Evolutionary conservation across 2,797 vertebrate species (phyloP), one percentile per base, ranked within the genome.

Genomic region (Remorina albescens): DNA sequence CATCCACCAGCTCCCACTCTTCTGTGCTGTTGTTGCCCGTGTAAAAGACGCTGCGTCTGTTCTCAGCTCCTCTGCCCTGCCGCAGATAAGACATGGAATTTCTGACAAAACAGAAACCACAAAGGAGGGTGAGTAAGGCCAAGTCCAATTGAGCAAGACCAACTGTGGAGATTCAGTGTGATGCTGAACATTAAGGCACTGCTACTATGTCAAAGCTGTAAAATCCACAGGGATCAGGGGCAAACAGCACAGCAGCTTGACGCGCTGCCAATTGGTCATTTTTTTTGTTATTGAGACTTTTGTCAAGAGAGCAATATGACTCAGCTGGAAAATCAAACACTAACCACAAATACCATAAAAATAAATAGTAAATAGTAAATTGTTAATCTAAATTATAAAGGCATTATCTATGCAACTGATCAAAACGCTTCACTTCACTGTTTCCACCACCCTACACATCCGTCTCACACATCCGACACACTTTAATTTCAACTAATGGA

Each of bases 1-100:
- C 92, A 12, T 99, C 97, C 76, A 99, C 85, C 69, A 99, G 82
- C 84, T 99, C 98, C 98, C 98, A 99, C 32, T 99, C 98, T 30
- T 99, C 93, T 0, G 86, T 34, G 37, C 39, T 94, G 85, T n/a
- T 94, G 71, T 32, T 26, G 37, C n/a, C n/a, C n/a, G 96, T 96
- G 59, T 99, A 98, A 91, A 99, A 99, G 8, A 98, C 49, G 2
- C 97, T 99, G 82, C 86, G 96, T 49, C 96, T 95, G 89, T 89
- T 93, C 4, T 98, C 98, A 0, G 85, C 93, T 36, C 94, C 95
- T 89, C 94, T 93, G 25, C 94, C 93, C 0, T 90, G 83, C 37
- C 97, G 96, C 81, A 99, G 91, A 25, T 96, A 95, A 10, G 96
- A 96, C 96, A 99, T 96, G 15, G 97, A 98, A 86, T 98, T 97